phyloP scores from a whole-genome alignment of 2,888 invertebrate species.

The Pherbina coryleti region DNA sequence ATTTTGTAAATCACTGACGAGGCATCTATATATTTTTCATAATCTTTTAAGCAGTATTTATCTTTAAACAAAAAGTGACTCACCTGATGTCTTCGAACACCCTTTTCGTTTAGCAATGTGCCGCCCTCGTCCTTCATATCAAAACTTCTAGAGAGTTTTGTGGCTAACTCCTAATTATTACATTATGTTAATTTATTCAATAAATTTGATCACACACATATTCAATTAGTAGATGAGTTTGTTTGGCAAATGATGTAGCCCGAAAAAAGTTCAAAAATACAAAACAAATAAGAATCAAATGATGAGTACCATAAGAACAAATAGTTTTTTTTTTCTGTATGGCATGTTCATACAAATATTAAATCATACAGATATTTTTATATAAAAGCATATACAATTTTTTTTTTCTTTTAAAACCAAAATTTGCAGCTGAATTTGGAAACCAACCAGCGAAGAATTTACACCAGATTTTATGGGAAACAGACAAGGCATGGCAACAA shows the following conservation, averaged over 20 bases:
- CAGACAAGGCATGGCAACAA: too few species aligned
- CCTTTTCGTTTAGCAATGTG: slow-evolving; percentile 77
- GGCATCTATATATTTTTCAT: too few species aligned
- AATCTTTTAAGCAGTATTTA: too few species aligned
- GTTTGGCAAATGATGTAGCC: neutral
- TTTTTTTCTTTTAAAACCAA: slow-evolving; percentile 34
- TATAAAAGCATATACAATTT: slow-evolving; percentile 58
- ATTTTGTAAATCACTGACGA: too few species aligned
- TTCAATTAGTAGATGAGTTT: neutral
- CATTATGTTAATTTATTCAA: slow-evolving; percentile 12
- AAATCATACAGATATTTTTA: neutral
- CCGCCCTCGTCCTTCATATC: slow-evolving; percentile 89
- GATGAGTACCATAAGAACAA: neutral
- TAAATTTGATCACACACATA: neutral
- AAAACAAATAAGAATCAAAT: neutral
- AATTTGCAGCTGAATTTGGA: too few species aligned
- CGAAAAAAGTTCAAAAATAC: neutral
- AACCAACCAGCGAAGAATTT: too few species aligned
- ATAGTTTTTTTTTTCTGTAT: neutral
- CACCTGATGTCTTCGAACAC: slow-evolving; percentile 77
- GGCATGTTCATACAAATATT: neutral
- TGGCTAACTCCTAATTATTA: slow-evolving; percentile 81
- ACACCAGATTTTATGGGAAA: too few species aligned
- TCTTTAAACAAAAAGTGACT: slow-evolving; percentile 49
- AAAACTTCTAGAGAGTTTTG: slow-evolving; percentile 88